Percentiles rank a stretch among this genome's conserved stretches.
phyloP scores from a whole-genome alignment of 2,888 invertebrate genomes.

The Alcis repandata region DNA sequence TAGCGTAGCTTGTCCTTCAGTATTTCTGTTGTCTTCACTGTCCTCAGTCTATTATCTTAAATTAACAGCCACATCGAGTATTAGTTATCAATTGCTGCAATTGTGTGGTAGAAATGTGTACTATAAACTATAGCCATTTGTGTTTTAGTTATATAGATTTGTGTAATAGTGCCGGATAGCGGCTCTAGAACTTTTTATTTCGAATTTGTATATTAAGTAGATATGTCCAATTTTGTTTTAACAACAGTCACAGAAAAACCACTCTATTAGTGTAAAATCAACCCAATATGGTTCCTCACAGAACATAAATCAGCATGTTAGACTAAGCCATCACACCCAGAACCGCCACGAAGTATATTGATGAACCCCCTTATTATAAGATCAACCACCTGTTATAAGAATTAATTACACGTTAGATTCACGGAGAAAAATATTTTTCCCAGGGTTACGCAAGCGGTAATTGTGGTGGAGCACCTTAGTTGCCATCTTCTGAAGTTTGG shows the following conservation, averaged over 20 bases:
- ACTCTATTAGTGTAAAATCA: constrained; percentile 64
- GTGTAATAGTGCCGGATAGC: constrained; percentile 77
- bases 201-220: constrained; percentile 68
- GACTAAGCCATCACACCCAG: constrained; percentile 75
- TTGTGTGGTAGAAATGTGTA: constrained; percentile 75
- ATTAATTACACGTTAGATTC: constrained; percentile 86
- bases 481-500: constrained; percentile 87
- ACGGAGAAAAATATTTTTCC: constrained; percentile 87
- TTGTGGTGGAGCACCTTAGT: constrained; percentile 87
- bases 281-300: constrained; percentile 63
- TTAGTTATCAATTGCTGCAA: constrained; percentile 72
- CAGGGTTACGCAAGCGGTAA: constrained; percentile 87
- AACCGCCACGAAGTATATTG: constrained; percentile 72
- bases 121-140: constrained; percentile 62
- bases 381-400: constrained; percentile 79
- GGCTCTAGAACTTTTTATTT: constrained; percentile 74
- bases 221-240: constrained; percentile 62
- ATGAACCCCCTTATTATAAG: constrained; percentile 71
- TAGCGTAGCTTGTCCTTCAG: constrained; percentile 62
- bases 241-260: constrained; percentile 61
- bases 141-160: constrained; percentile 75
- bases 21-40: constrained; percentile 67
- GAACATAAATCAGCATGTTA: constrained; percentile 77
- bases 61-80: constrained; percentile 62
- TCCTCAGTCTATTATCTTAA: constrained; percentile 64